Evolutionary conservation across 2,888 invertebrate genomes (phyloP).

Genomic region (Norana najaformis): DNA sequence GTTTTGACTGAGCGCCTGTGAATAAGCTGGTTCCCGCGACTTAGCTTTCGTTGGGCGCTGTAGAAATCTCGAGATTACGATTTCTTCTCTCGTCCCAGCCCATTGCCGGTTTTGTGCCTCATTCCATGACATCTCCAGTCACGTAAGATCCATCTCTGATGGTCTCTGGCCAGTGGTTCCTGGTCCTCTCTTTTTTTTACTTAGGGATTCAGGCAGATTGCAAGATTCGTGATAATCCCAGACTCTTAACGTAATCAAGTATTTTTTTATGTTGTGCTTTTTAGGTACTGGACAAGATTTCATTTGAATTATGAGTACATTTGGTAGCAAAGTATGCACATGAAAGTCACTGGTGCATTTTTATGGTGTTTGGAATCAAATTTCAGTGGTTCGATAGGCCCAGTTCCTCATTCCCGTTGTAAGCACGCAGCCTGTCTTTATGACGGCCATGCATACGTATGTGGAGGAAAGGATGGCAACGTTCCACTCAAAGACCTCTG

Average conservation of each 20-base stretch:
- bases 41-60: too few species aligned
- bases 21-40: too few species aligned
- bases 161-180: too few species aligned
- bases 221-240: not conserved
- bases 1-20: too few species aligned
- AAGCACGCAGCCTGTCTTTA: slow-evolving; percentile 80
- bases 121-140: too few species aligned
- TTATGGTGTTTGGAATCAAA: not conserved
- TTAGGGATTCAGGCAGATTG: not conserved
- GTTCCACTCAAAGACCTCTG: slow-evolving; percentile 83
- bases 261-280: not conserved
- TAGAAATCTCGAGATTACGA: too few species aligned
- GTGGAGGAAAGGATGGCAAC: slow-evolving; percentile 82
- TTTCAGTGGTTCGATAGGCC: not conserved
- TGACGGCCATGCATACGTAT: slow-evolving; percentile 77
- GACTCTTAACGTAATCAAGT: not conserved
- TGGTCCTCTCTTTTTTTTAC: too few species aligned
- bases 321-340: not conserved
- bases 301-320: not conserved
- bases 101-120: too few species aligned
- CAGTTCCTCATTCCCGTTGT: slow-evolving; percentile 72
- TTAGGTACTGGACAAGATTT: not conserved
- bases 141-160: too few species aligned
- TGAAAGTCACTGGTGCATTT: not conserved
- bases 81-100: too few species aligned